Conservation (phyloP, 2,797 vertebrate species). For the Sebastes minor region DNA sequence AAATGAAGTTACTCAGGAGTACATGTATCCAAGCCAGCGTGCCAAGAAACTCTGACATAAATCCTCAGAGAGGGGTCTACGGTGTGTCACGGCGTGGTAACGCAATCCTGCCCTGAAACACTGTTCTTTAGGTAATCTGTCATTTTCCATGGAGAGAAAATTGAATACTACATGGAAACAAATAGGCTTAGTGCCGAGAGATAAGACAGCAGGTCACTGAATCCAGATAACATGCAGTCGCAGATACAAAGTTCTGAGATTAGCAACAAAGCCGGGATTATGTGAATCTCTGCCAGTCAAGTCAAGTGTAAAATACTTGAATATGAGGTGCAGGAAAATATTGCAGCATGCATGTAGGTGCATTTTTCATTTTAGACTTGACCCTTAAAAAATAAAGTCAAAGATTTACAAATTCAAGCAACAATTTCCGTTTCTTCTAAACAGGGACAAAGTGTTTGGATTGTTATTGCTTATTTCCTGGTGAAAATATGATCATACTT, state of each 20-base stretch:
- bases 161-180: slow-evolving; percentile 45
- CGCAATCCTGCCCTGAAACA: slow-evolving; percentile 16
- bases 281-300: slow-evolving; percentile 18
- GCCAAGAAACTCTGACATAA: neutral
- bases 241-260: slow-evolving; percentile 57
- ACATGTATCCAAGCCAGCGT: neutral
- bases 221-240: slow-evolving; percentile 52
- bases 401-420: neutral
- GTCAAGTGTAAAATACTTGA: slow-evolving; percentile 10
- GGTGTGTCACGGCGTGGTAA: slow-evolving; percentile 10
- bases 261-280: slow-evolving; percentile 73
- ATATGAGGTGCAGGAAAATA: neutral
- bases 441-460: neutral
- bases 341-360: neutral
- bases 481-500: neutral
- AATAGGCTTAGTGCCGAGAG: slow-evolving; percentile 49
- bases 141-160: slow-evolving; percentile 15
- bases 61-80: neutral
- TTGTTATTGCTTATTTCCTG: neutral
- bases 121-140: slow-evolving; percentile 41
- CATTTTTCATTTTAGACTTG: neutral
- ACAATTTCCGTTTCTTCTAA: neutral
- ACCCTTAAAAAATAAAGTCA: too few species aligned
- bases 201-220: slow-evolving; percentile 22
- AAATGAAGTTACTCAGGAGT: neutral